Conservation (phyloP, 2,797 vertebrate genomes). For the Oreochromis grahami region DNA sequence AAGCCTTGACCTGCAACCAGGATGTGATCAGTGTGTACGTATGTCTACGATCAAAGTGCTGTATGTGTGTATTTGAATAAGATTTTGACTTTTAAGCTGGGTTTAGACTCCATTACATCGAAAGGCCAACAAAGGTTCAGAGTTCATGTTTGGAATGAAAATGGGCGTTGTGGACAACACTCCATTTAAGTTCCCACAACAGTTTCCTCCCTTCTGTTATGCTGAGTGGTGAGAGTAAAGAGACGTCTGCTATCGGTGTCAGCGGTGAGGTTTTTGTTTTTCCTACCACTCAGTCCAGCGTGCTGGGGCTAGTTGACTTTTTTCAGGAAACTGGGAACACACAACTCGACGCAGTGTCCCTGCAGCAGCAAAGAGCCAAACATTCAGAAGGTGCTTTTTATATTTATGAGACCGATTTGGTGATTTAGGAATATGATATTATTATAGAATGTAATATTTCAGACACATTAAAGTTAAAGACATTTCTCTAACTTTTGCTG, state of each 20-base stretch:
- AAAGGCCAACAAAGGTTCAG: not conserved
- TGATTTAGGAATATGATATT: not conserved
- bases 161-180: not conserved
- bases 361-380: not conserved
- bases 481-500: not conserved
- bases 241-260: not conserved
- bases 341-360: not conserved
- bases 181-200: not conserved
- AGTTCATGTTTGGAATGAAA: not conserved
- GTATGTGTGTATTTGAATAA: accelerated
- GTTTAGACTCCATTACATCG: not conserved
- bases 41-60: accelerated
- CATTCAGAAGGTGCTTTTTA: not conserved
- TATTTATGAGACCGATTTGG: not conserved
- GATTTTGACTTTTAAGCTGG: not conserved
- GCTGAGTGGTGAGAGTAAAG: accelerated
- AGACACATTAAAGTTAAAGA: not conserved
- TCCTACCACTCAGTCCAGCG: not conserved
- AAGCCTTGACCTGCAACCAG: not conserved
- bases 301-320: accelerated
- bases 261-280: accelerated
- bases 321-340: not conserved
- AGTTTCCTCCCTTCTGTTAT: not conserved
- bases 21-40: not conserved
- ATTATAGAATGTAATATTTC: not conserved